Evolutionary conservation across 2,888 invertebrate species (phyloP).

Genomic region (Hypena proboscidalis): DNA sequence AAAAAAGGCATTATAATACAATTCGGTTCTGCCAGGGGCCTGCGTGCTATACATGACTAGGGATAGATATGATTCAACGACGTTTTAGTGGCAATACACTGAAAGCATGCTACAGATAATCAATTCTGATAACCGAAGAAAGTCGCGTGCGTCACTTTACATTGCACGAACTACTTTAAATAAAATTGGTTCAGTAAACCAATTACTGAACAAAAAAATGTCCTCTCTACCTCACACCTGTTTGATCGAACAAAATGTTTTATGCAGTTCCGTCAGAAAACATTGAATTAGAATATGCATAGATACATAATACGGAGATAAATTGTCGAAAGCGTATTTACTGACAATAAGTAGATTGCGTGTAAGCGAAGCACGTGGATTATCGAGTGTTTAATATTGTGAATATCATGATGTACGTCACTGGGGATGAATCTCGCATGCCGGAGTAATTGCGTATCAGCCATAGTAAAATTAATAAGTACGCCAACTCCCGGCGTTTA

Average conservation of each 20-base stretch:
- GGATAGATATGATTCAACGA: too few species aligned
- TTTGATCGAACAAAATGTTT: conserved; percentile 15
- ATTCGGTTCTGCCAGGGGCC: too few species aligned
- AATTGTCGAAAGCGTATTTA: conserved; percentile 35
- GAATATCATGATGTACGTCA: conserved; percentile 40
- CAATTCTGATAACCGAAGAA: too few species aligned
- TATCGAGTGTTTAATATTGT: conserved; percentile 33
- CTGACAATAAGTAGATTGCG: conserved; percentile 32
- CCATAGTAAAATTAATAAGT: too few species aligned
- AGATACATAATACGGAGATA: conserved; percentile 21
- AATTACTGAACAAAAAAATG: not conserved
- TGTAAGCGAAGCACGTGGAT: conserved; percentile 31
- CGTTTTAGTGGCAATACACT: too few species aligned
- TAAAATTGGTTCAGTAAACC: not conserved
- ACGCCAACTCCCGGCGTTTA: too few species aligned
- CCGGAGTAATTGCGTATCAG: conserved; percentile 45
- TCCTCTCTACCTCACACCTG: not conserved
- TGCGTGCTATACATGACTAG: too few species aligned
- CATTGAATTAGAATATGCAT: conserved; percentile 20
- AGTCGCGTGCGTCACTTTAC: too few species aligned
- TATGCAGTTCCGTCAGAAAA: conserved; percentile 18
- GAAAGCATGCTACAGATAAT: too few species aligned
- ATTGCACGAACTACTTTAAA: not conserved
- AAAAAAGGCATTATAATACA: too few species aligned
- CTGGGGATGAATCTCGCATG: conserved; percentile 39